Evolutionary conservation across 2,888 invertebrate genomes (phyloP), one percentile per base, ranked within the genome.

Genomic region (Notodonta ziczac): DNA sequence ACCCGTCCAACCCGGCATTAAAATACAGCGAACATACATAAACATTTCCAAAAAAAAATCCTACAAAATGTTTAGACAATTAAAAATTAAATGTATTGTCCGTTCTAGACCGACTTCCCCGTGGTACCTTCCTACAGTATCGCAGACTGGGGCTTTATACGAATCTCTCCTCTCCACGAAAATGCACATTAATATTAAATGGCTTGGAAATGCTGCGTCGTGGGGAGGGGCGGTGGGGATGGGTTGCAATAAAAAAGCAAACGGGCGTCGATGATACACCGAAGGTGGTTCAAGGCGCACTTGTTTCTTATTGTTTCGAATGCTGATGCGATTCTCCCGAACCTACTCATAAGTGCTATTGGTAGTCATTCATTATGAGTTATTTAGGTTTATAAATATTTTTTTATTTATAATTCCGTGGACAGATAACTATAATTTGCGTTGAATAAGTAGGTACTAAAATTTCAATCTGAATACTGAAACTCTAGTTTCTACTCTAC

Each of bases 111-210:
- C 81, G 74, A 76, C 84, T 83, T 87, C 87, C 90, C 82, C 87
- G 77, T 76, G 77, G 79, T 76, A 77, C 35, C 35, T 35, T 35
- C 84, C 88, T 77, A 77, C 85, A 89, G 90, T 91, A 90, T 91
- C 90, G 89, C 82, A 90, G 91, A 88, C 89, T 87, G 85, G 88
- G 83, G 91, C 90, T 91, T 91, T 90, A 88, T 91, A 89, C 90
- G 92, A 93, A 93, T 92, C 89, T 89, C 90, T 88, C 85, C 85
- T 87, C 89, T 91, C 90, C 89, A 90, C 92, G 93, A 93, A 94
- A 94, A 93, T 94, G 93, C 94, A 93, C 94, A 94, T 94, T 94
- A 94, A 94, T 94, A 94, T 94, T 94, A 94, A 94, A 94, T 94
- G 94, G 94, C 92, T 93, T 91, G 94, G 94, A 94, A 94, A 93